Evolutionary conservation across 1,140 invertebrate species (phyloP), one percentile per base, ranked within the genome.

Genomic region (Drosophila repletoides): DNA sequence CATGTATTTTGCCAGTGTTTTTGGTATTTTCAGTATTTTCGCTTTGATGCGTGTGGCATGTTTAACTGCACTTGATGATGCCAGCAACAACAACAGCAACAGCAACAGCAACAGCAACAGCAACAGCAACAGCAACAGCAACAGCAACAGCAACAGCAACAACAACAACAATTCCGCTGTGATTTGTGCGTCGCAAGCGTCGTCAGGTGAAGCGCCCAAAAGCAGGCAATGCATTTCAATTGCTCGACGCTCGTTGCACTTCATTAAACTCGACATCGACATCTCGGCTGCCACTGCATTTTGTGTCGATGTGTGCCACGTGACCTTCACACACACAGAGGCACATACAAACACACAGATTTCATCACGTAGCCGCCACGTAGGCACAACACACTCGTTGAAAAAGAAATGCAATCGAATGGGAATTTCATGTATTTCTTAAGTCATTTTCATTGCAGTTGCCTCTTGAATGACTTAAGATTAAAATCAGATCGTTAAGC

Each of bases 221-320:
- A 33, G 36, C 58, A 38, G 48, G 38, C 58, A 68, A 72, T 69
- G 74, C 74, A 77, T 84, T 83, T 83, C 79, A 84, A 84, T 83
- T 71, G 79, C 74, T 72, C 65, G 55, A 59, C 70, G 59, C 61
- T 74, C 74, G 79, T 83, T 77, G 77, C 79, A 83, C 77, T 84
- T 83, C 79, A 83, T 83, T 83, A 84, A 84, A 71, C 74, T 73
- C 79, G 53, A 65, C 67, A 75, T 65, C 79, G 55, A 77, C 46
- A 71, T 9, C n/a, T n/a, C 26, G 59, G 33, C 63, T 49, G 41
- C 43, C 43, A 58, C 33, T 48, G 58, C 43, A 46, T 22, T 59
- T 52, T 29, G 36, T 34, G 45, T 49, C 26, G 49, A 36, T 10
- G 45, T 40, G 45, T 59, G 66, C 70, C 79, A 77, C 79, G 79